Conservation (phyloP, 2,113 vertebrate species). For the Nerophis lumbriciformis region DNA sequence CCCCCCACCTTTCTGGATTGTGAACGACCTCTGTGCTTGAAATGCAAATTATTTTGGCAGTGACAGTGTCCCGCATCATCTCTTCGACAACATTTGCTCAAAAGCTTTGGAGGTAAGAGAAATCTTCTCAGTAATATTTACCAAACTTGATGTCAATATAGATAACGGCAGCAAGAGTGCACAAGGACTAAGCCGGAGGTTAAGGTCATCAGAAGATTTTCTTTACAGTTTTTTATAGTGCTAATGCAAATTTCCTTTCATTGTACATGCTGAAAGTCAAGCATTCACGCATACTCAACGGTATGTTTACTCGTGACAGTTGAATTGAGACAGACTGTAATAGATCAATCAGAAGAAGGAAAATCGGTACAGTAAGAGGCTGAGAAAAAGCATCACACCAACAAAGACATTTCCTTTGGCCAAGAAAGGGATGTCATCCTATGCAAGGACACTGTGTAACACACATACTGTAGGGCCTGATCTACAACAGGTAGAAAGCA, state of each 20-base stretch:
- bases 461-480: too few species aligned
- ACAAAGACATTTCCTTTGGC: too few species aligned
- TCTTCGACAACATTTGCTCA: background rate
- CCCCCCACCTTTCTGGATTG: constrained; percentile 10
- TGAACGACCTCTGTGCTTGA: constrained; percentile 23
- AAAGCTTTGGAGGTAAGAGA: background rate
- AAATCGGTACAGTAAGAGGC: too few species aligned
- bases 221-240: background rate
- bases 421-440: too few species aligned
- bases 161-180: background rate
- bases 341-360: too few species aligned
- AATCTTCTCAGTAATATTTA: constrained; percentile 15
- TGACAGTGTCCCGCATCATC: background rate
- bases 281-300: background rate
- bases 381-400: too few species aligned
- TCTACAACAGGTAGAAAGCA: too few species aligned
- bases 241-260: background rate
- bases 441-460: too few species aligned
- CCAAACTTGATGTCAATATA: background rate
- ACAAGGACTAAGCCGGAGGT: background rate
- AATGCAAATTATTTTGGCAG: constrained; percentile 19
- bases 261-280: too few species aligned
- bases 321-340: too few species aligned
- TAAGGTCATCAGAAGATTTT: constrained; percentile 1
- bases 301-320: background rate